Evolutionary conservation across 2,888 invertebrate species (phyloP), one percentile per base, ranked within the genome.

Genomic region (Lithophane semibrunnea): DNA sequence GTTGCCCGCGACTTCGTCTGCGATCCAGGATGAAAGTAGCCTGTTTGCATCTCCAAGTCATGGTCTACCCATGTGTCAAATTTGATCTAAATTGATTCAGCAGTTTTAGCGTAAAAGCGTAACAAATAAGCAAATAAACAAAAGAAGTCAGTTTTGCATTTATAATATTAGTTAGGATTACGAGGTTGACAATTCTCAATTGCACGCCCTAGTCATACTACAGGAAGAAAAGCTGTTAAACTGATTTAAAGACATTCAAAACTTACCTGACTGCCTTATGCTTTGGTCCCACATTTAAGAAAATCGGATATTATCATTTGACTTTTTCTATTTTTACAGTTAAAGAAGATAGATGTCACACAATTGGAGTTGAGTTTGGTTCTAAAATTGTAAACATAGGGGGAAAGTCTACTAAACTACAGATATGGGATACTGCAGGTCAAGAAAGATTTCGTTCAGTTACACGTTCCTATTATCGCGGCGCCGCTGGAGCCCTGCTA

Each of bases 391-490:
- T 98, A 1, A 98, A 98, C 93, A 98, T 98, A 83, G 98, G 98
- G 24, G 98, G 98, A 0, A 98, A 98, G 94, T 98, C 98, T 10
- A 98, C 98, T 2, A 98, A 98, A 93, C 94, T 98, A 82, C 98
- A 98, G 94, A 98, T 98, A 91, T 98, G 98, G 98, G 98, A 98
- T 88, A 99, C 99, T 9, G 99, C 99, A 56, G 99, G 99, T 0
- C 99, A 99, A 93, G 99, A 99, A 96, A 97, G 99, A 92, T 99
- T 99, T 95, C 98, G 99, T 89, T 99, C 99, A 67, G 99, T 99
- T 81, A 98, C 98, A 0, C 97, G 98, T 67, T 98, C 98, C 49
- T 98, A 98, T 92, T 98, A 98, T 93, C 96, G 98, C 82, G 99
- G 99, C 5, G 99, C 99, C 21, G 99, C 99, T 68, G 99, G 99